phyloP scores from a whole-genome alignment of 2,888 invertebrate species.

The Caradrina clavipalpis region DNA sequence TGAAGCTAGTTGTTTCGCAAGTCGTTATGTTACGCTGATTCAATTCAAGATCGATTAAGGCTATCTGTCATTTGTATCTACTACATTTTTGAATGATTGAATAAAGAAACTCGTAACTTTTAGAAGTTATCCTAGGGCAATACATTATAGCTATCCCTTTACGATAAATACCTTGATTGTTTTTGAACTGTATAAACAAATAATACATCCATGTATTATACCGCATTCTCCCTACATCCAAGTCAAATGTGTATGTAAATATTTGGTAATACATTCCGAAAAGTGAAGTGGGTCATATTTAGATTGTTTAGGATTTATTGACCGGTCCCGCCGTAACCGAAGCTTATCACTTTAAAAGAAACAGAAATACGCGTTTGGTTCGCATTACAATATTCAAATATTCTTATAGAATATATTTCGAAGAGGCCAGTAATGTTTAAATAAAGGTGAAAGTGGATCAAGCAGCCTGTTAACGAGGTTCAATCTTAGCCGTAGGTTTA shows the following conservation, averaged over 20 bases:
- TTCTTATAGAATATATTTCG: background rate
- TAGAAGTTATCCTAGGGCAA: background rate
- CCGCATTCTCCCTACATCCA: background rate
- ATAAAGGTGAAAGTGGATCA: background rate
- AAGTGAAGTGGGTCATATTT: constrained; percentile 37
- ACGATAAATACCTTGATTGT: background rate
- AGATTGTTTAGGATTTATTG: constrained; percentile 53
- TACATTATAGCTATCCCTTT: no score
- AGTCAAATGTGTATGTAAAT: constrained; percentile 34
- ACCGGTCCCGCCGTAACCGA: constrained; percentile 13
- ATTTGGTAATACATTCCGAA: constrained; percentile 28
- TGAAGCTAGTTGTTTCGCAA: background rate
- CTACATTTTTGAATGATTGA: background rate
- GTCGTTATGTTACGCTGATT: background rate
- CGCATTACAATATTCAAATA: background rate
- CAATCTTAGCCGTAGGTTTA: constrained; percentile 5
- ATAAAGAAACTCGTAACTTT: background rate
- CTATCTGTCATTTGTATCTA: no score
- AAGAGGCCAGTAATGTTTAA: background rate
- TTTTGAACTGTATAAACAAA: background rate
- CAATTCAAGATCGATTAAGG: no score
- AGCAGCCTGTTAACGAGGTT: constrained; percentile 1
- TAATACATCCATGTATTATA: background rate
- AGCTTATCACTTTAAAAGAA: constrained; percentile 20
- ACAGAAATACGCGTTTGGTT: constrained; percentile 9